These are phyloP conservation scores for Neotoma lepida DNA, from an alignment of 2,113 vertebrate genomes.

Conservation along the genomic window DNA sequence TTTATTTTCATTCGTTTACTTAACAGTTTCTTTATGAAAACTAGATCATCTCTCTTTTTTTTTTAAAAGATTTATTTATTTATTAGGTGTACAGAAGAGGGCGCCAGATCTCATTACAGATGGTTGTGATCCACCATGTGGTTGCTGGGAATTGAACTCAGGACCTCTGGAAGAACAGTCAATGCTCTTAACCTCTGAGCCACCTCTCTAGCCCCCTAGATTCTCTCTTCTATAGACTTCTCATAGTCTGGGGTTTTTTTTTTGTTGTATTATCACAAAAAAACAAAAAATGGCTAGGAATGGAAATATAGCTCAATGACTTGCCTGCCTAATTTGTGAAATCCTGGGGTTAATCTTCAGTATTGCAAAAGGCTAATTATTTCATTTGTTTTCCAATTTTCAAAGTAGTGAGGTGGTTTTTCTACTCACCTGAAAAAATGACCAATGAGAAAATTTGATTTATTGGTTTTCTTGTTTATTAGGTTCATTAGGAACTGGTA, in stretches of 20 bases:
- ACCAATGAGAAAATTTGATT: background rate
- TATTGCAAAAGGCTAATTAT: background rate
- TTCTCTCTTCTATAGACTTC: background rate
- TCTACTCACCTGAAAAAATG: background rate
- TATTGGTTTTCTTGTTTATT: background rate
- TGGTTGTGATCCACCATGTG: too few species aligned
- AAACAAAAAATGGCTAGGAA: background rate
- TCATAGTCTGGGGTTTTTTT: slow-evolving; percentile 33
- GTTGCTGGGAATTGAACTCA: too few species aligned
- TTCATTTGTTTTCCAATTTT: background rate
- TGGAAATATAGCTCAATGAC: background rate
- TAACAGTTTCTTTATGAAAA: background rate
- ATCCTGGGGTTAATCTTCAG: background rate
- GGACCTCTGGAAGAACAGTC: too few species aligned
- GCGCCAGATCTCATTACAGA: too few species aligned
- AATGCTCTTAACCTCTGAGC: too few species aligned
- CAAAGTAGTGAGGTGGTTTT: background rate
- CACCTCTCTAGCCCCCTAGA: too few species aligned
- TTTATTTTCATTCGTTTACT: background rate
- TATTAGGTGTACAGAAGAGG: too few species aligned
- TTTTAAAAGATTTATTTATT: too few species aligned
- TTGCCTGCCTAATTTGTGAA: background rate
- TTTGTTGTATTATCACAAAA: background rate
- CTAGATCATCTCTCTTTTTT: slow-evolving; percentile 24
- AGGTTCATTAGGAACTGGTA: background rate